Percentiles rank a stretch among this genome's conserved stretches.
These are phyloP conservation scores for Drosophila demipolita DNA, from an alignment of 2,888 invertebrate genomes.

Conservation along the genomic window DNA sequence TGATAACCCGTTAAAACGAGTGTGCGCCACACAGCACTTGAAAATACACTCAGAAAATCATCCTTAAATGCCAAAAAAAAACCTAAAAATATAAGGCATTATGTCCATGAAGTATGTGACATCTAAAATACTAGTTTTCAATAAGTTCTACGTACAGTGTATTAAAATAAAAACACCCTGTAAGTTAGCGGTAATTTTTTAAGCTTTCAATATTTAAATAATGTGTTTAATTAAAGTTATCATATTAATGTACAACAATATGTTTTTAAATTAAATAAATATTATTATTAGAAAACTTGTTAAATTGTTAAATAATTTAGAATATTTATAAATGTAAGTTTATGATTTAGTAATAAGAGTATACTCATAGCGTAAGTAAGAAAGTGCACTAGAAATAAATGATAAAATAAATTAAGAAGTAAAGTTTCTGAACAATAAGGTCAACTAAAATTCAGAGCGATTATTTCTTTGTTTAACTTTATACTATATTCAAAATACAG, in stretches of 20 bases:
- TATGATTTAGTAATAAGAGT: not conserved
- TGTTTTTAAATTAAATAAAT: not conserved
- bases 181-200: not conserved
- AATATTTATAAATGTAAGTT: not conserved
- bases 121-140: not conserved
- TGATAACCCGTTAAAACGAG: not conserved
- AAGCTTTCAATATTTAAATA: not conserved
- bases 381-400: not conserved
- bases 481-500: not conserved
- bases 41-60: not conserved
- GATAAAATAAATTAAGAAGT: not conserved
- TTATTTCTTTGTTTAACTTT: not conserved
- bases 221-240: not conserved
- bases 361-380: not conserved
- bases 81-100: not conserved
- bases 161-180: not conserved
- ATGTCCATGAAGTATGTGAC: not conserved
- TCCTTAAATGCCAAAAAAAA: not conserved
- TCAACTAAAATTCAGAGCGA: not conserved
- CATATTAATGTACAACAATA: not conserved
- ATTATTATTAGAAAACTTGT: not conserved
- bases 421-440: not conserved
- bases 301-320: not conserved
- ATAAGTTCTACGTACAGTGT: not conserved
- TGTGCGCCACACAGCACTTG: not conserved